Conservation (phyloP, 2,797 vertebrate genomes). For the Astyanax mexicanus region DNA sequence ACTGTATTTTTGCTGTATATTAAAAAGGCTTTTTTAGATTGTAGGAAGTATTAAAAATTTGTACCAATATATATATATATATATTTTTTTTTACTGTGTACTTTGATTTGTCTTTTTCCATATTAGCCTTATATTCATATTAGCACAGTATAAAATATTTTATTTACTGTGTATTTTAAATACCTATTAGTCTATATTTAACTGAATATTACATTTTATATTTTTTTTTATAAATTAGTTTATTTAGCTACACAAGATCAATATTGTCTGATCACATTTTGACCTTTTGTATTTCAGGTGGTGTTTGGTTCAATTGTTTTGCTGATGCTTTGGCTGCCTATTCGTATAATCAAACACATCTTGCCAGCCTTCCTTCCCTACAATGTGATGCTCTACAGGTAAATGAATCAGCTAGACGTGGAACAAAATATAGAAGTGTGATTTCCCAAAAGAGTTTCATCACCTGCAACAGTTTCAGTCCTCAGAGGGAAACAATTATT, state of each 20-base stretch:
- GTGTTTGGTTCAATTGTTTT: conserved; percentile 97
- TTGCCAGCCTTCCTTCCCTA: conserved; percentile 92
- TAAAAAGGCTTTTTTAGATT: too few species aligned
- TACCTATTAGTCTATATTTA: too few species aligned
- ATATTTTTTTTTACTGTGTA: too few species aligned
- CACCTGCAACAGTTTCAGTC: conserved; percentile 11
- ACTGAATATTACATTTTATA: too few species aligned
- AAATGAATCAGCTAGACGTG: conserved; percentile 42
- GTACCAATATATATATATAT: too few species aligned
- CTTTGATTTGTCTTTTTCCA: too few species aligned
- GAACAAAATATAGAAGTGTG: not conserved
- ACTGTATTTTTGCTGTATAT: not conserved
- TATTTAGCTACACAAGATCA: too few species aligned
- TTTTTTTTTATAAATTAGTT: too few species aligned
- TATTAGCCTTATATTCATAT: too few species aligned
- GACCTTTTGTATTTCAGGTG: conserved; percentile 76
- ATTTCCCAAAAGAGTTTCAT: conserved; percentile 14
- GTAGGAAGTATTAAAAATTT: too few species aligned
- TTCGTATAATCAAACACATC: conserved; percentile 91
- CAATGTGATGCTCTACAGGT: conserved; percentile 98
- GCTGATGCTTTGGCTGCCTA: conserved; percentile 96
- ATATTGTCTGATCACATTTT: not conserved
- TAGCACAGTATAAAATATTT: too few species aligned
- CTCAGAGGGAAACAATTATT: not conserved
- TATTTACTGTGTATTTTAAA: too few species aligned